A percentile compares a stretch with the other conserved stretches of the same genome.
Evolutionary conservation across 1,140 invertebrate genomes (phyloP).

Genomic region (Pinna nobilis): DNA sequence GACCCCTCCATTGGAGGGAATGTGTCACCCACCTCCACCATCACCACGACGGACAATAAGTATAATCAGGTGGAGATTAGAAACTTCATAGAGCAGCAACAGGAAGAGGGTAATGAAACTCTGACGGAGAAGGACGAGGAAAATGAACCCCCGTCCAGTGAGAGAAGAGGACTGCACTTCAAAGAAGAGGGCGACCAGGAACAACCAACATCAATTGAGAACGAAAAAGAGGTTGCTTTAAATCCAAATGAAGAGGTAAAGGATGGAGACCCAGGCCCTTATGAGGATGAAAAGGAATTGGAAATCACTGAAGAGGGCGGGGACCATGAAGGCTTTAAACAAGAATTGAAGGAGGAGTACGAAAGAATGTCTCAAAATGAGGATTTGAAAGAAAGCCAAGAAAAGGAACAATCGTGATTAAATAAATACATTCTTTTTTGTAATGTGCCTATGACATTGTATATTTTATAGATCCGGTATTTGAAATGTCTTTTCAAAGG

Average conservation of each 20-base stretch:
- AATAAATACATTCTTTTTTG: too few species aligned
- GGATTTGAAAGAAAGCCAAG: background rate
- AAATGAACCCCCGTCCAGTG: slow-evolving; percentile 7
- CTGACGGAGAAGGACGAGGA: background rate
- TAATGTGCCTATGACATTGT: too few species aligned
- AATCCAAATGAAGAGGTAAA: background rate
- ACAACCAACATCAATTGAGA: background rate
- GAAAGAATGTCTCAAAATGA: slow-evolving; percentile 29
- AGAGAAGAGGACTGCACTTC: slow-evolving; percentile 7
- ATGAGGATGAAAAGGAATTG: background rate
- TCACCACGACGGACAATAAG: slow-evolving; percentile 21
- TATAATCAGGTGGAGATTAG: slow-evolving; percentile 21
- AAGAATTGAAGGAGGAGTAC: slow-evolving; percentile 46
- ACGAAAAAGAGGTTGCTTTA: background rate
- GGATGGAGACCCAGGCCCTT: background rate
- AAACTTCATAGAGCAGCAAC: slow-evolving; percentile 6
- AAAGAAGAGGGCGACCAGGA: slow-evolving; percentile 24
- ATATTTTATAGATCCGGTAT: too few species aligned
- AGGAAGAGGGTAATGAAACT: background rate
- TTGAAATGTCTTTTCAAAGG: too few species aligned
- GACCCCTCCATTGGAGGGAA: slow-evolving; percentile 36
- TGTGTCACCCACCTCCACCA: slow-evolving; percentile 34
- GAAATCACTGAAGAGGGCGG: slow-evolving; percentile 54
- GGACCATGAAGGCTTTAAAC: slow-evolving; percentile 54
- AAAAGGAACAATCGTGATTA: too few species aligned